These are phyloP conservation scores for Caradrina kadenii DNA, from an alignment of 2,888 invertebrate species.

Conservation along the genomic window DNA sequence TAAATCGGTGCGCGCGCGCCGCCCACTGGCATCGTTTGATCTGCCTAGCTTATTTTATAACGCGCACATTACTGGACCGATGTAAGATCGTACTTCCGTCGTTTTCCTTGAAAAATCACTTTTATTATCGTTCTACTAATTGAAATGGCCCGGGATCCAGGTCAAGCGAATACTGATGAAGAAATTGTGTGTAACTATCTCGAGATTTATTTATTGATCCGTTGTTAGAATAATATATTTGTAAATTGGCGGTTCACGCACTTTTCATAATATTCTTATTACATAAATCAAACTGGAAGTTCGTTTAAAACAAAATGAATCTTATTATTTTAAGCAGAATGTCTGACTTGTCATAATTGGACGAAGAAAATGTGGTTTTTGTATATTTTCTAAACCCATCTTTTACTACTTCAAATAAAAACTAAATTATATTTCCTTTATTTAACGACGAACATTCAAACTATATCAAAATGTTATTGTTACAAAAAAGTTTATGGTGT, in stretches of 20 bases:
- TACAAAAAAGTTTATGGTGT: background rate
- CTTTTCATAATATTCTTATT: conserved; percentile 29
- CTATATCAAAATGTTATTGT: conserved; percentile 3
- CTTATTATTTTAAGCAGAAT: conserved; percentile 31
- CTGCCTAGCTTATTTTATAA: conserved; percentile 53
- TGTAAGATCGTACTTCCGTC: conserved; percentile 52
- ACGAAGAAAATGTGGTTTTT: background rate
- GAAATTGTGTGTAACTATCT: conserved; percentile 44
- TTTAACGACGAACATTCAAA: background rate
- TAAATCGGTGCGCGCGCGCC: conserved; percentile 49
- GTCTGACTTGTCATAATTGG: conserved; percentile 20
- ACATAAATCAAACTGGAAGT: conserved; percentile 26
- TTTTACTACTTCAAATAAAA: conserved; percentile 13
- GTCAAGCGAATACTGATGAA: conserved; percentile 46
- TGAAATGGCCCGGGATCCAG: conserved; percentile 48
- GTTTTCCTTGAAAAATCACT: conserved; percentile 53
- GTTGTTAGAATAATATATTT: conserved; percentile 47
- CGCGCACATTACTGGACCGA: conserved; percentile 41
- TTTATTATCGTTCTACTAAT: conserved; percentile 57
- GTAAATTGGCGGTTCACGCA: conserved; percentile 29
- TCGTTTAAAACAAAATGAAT: conserved; percentile 32
- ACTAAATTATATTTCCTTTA: conserved; percentile 28
- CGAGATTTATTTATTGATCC: conserved; percentile 49
- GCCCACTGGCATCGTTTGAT: conserved; percentile 59
- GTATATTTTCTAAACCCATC: background rate